Evolutionary conservation across 2,888 invertebrate genomes (phyloP), one percentile per base, ranked within the genome.

Genomic region (Lepeophtheirus nordmannii): DNA sequence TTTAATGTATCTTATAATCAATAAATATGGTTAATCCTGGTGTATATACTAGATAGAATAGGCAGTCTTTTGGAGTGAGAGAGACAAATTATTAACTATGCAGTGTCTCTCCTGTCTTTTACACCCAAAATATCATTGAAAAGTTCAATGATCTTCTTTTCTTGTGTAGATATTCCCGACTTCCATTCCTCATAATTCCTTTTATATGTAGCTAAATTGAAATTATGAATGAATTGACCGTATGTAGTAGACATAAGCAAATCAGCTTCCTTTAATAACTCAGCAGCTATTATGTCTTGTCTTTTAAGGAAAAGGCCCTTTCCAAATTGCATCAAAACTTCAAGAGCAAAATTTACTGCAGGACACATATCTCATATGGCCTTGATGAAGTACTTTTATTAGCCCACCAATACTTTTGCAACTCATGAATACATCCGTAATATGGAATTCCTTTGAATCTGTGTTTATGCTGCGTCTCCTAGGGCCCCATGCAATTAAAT

Each of bases 371-470:
- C 82, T 83, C 76, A 83, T 84, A 70, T 77, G 77, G 0, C 84
- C 85, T 81, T n/a, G n/a, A n/a, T 79, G 82, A 70, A 84, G 75
- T 71, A 80, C 83, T 69, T 82, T 80, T 0, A 84, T 74, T 12
- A 90, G 76, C 70, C 83, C 89, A 0, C 89, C 88, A 10, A 91
- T 83, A 69, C 80, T 85, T 72, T 80, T 77, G 69, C 88, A 87
- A 67, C 80, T 80, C 71, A 87, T 81, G 71, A 84, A 84, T 0
- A 84, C 83, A 74, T 90, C 87, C 0, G 85, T 81, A 64, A 91
- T 82, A 73, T 86, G 85, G 70, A 87, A 85, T 0, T 91, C 92
- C 76, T 85, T 87, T 0, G 83, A 81, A 72, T 89, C 86, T 60
- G 82, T n/a, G n/a, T n/a, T n/a, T n/a, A n/a, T n/a, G n/a, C n/a